Conservation (phyloP, 2,797 vertebrate species). For the Rhynchonycteris naso region DNA sequence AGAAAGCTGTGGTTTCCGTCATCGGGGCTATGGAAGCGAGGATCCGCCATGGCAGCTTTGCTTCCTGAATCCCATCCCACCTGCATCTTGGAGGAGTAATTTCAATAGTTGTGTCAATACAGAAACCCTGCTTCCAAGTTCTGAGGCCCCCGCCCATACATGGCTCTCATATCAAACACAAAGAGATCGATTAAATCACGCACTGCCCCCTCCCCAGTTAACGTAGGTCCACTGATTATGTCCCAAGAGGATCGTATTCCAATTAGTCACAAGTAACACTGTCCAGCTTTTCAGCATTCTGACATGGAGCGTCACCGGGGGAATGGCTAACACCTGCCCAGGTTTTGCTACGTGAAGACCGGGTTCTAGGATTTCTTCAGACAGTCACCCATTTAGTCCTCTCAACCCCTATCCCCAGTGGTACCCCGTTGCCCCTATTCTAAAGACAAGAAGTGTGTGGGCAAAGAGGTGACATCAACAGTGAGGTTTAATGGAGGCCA, state of each 20-base stretch:
- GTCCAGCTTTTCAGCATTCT: not conserved
- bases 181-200: not conserved
- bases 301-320: accelerated
- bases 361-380: not conserved
- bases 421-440: accelerated
- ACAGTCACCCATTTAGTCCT: not conserved
- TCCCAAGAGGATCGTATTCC: not conserved
- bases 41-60: not conserved
- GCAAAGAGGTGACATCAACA: accelerated
- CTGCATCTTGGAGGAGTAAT: not conserved
- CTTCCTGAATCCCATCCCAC: not conserved
- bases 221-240: not conserved
- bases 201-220: not conserved
- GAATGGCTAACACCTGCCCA: accelerated
- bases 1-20: not conserved
- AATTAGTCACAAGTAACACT: accelerated
- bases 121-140: not conserved
- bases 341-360: not conserved
- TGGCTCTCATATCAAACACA: not conserved
- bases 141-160: not conserved
- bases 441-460: not conserved
- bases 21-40: not conserved
- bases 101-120: not conserved
- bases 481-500: not conserved
- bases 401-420: not conserved